phyloP scores from a whole-genome alignment of 2,797 vertebrate genomes.

The Poliocrania exsul region DNA sequence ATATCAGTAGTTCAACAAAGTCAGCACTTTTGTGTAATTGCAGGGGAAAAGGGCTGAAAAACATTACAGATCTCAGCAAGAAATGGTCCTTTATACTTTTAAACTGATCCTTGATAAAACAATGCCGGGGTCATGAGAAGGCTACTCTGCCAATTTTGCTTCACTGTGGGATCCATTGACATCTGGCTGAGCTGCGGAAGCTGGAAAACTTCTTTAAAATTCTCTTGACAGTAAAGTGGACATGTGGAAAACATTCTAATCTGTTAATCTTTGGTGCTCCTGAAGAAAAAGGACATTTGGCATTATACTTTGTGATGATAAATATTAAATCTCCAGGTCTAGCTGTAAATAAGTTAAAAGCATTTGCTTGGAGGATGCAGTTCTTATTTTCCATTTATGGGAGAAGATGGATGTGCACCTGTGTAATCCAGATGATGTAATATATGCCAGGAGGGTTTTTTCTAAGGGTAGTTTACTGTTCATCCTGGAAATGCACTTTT shows the following conservation, averaged over 20 bases:
- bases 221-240: constrained; percentile 89
- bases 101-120: constrained; percentile 81
- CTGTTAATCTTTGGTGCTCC: constrained; percentile 86
- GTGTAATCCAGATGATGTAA: neutral
- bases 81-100: constrained; percentile 75
- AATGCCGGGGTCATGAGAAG: constrained; percentile 82
- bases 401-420: constrained; percentile 58
- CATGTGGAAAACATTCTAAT: constrained; percentile 95
- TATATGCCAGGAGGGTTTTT: constrained; percentile 1
- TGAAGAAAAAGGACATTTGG: constrained; percentile 80
- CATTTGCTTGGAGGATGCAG: constrained; percentile 51
- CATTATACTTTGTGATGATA: constrained; percentile 79
- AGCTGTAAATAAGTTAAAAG: constrained; percentile 76
- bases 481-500: neutral
- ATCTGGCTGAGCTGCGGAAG: constrained; percentile 90
- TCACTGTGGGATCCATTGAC: constrained; percentile 86
- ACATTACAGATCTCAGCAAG: constrained; percentile 77
- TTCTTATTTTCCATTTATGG: constrained; percentile 62
- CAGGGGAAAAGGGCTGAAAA: constrained; percentile 76
- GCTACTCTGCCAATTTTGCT: constrained; percentile 85
- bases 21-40: constrained; percentile 88
- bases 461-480: neutral
- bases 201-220: constrained; percentile 94
- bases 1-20: constrained; percentile 81
- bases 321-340: constrained; percentile 78